Evolutionary conservation across 2,797 vertebrate genomes (phyloP).

Genomic region (Sardinella longiceps): DNA sequence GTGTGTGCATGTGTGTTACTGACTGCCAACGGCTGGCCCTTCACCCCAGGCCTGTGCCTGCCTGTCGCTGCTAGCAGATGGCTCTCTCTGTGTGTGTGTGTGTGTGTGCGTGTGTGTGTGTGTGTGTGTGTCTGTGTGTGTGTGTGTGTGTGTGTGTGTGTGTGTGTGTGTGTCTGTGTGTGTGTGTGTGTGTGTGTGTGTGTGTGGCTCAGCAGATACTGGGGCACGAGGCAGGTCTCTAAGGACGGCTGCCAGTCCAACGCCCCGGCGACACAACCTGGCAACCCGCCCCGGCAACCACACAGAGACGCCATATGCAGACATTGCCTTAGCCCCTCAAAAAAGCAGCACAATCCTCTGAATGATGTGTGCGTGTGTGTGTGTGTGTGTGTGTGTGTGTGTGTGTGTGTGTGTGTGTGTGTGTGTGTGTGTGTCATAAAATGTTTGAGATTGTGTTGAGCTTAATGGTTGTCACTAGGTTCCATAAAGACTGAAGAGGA

Average conservation of each 20-base stretch:
- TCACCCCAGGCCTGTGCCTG: constrained; percentile 11
- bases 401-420: neutral
- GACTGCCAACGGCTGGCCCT: constrained; percentile 8
- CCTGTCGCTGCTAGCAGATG: constrained; percentile 25
- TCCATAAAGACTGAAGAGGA: neutral
- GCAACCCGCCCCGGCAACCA: neutral
- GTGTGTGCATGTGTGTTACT: constrained; percentile 6
- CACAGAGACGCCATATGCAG: constrained; percentile 22
- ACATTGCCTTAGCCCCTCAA: neutral
- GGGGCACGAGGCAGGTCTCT: constrained; percentile 28
- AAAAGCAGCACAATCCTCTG: neutral
- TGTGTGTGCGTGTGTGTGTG: constrained; percentile 6
- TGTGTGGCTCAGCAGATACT: constrained; percentile 1
- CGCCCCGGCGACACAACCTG: constrained; percentile 1
- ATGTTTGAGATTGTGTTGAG: neutral
- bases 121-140: neutral
- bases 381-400: constrained; percentile 17
- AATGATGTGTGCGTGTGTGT: neutral
- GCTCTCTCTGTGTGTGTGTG: neutral
- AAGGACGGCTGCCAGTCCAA: constrained; percentile 11
- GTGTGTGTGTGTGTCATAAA: neutral
- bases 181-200: constrained; percentile 11
- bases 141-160: neutral
- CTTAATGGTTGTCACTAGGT: neutral
- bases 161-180: neutral